phyloP scores from a whole-genome alignment of 2,797 vertebrate genomes.

The Natrix natrix region DNA sequence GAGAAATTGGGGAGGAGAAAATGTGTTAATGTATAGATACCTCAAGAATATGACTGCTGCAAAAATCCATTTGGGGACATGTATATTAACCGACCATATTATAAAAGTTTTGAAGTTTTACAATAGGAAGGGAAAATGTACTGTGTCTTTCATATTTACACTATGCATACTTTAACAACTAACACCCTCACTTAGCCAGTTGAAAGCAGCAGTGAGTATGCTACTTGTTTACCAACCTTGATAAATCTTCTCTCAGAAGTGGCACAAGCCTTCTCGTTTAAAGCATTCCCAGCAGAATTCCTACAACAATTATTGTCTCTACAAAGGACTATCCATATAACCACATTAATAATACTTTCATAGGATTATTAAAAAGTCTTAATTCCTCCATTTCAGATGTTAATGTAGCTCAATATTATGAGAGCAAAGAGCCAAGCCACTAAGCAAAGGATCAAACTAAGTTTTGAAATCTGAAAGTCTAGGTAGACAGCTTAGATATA shows the following conservation, averaged over 20 bases:
- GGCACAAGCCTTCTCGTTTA: not conserved
- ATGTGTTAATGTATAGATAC: not conserved
- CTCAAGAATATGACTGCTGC: not conserved
- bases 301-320: slow-evolving; percentile 22
- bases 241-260: slow-evolving; percentile 42
- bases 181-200: slow-evolving; percentile 35
- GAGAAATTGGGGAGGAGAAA: not conserved
- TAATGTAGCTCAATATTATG: slow-evolving; percentile 17
- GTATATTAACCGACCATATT: not conserved
- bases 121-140: slow-evolving; percentile 13
- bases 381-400: slow-evolving; percentile 17
- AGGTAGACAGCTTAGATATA: not conserved
- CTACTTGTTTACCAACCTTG: slow-evolving; percentile 34
- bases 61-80: not conserved
- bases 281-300: not conserved
- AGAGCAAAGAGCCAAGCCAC: not conserved
- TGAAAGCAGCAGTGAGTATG: slow-evolving; percentile 23
- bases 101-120: not conserved
- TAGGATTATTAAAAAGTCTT: slow-evolving; percentile 1
- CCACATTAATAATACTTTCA: slow-evolving; percentile 2
- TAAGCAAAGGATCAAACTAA: not conserved
- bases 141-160: not conserved
- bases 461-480: not conserved
- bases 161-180: not conserved
- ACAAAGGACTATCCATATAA: slow-evolving; percentile 10